These are phyloP conservation scores for Temnothorax unifasciatus DNA, from an alignment of 2,888 invertebrate genomes.

Conservation along the genomic window DNA sequence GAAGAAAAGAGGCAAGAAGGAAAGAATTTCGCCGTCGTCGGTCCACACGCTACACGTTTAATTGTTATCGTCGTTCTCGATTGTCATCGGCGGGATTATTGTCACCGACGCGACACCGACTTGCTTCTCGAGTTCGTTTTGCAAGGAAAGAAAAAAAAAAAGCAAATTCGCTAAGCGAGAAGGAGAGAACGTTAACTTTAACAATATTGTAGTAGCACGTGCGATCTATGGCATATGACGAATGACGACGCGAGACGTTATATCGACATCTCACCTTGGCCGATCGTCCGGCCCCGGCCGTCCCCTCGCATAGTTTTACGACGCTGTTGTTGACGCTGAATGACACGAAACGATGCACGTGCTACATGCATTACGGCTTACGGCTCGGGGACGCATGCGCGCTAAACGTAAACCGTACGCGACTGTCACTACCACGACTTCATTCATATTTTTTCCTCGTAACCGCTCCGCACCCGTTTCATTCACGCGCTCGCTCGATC, in stretches of 20 bases:
- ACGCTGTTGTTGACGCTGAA: slow-evolving; percentile 66
- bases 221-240: slow-evolving; percentile 20
- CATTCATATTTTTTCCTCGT: slow-evolving; percentile 80
- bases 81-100: too few relatives aligned
- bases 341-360: slow-evolving; percentile 72
- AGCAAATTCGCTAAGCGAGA: too few relatives aligned
- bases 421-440: slow-evolving; percentile 76
- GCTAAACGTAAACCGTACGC: slow-evolving; percentile 69
- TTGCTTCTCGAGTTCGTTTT: too few relatives aligned
- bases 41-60: too few relatives aligned
- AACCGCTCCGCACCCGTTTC: slow-evolving; percentile 68
- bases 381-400: slow-evolving; percentile 71
- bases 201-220: too few relatives aligned
- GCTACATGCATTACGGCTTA: slow-evolving; percentile 63
- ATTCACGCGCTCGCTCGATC: slow-evolving; percentile 66
- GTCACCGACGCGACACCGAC: too few relatives aligned
- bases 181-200: too few relatives aligned
- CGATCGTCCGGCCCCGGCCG: slow-evolving; percentile 15
- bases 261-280: slow-evolving; percentile 53
- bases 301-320: slow-evolving; percentile 58
- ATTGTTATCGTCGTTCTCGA: too few relatives aligned
- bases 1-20: too few relatives aligned
- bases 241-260: too few relatives aligned
- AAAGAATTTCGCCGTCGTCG: too few relatives aligned
- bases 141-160: too few relatives aligned